Base-by-base conservation (phyloP, 2,888 invertebrate genomes). In the Pyrrhia umbra region DNA sequence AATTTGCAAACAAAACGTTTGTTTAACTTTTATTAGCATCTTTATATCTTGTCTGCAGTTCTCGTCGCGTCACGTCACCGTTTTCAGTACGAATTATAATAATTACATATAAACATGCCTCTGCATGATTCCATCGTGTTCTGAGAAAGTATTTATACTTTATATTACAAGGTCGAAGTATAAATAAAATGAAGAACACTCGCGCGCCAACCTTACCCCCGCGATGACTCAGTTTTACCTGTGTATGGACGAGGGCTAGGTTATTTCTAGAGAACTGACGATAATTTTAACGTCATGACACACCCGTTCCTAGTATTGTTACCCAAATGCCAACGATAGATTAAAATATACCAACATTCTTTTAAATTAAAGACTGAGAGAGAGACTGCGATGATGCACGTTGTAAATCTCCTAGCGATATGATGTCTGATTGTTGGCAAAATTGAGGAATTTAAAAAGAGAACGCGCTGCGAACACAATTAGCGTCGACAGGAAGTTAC, bases 251-350 rank as follows among this genome's bases (percentile, higher is more conserved):
- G 78, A 77, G 77, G 80, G 82, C 81, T 79, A 75, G 78, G 79
- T 80, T 87, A 87, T 87, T 87, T 87, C 82, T 84, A 85, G 84
- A 84, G 84, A 80, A 75, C 72, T 74, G 65, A 66, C 77, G 82
- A 82, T 85, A 85, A 82, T 84, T 83, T 84, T 85, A 85, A 81
- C 77, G 64, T 70, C 79, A 75, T 83, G 85, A 87, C 85, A 85
- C 85, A 86, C 82, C 79, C 72, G 79, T 84, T 85, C 82, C 55
- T 51, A 69, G 78, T 81, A 86, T 66, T 71, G 59, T 74, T 65
- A 76, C 56, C 45, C 39, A 75, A 68, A 54, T 55, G 71, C 58
- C 73, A 66, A 52, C 71, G 51, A 64, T 51, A n/a, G n/a, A n/a
- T n/a, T n/a, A n/a, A n/a, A n/a, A n/a, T n/a, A n/a, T n/a, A n/a